Evolutionary conservation across 2,113 vertebrate species (phyloP).

Genomic region (Hirundichthys speculiger): DNA sequence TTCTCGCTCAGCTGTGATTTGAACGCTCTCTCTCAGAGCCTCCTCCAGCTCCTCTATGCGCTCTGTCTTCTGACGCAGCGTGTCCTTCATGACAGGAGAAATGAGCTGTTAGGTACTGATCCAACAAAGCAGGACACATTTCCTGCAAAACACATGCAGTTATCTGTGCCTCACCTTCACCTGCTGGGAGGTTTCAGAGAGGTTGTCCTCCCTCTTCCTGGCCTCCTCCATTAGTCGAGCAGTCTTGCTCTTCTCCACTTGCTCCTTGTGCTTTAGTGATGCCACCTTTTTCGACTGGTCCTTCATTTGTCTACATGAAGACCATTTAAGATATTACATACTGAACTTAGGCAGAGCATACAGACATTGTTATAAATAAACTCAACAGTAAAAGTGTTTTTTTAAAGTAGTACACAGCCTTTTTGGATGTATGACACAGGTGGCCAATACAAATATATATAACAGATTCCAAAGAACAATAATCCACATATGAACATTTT

Average conservation of each 20-base stretch:
- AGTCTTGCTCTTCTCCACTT: slow-evolving; percentile 95
- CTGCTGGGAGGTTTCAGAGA: slow-evolving; percentile 92
- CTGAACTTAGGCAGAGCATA: neutral
- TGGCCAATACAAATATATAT: neutral
- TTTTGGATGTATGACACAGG: too few relatives aligned
- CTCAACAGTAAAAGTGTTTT: neutral
- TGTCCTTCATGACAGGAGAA: slow-evolving; percentile 82
- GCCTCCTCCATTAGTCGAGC: slow-evolving; percentile 94
- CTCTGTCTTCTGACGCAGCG: slow-evolving; percentile 92
- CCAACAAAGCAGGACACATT: neutral
- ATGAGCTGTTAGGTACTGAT: neutral
- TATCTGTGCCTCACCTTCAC: slow-evolving; percentile 84
- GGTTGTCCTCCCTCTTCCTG: slow-evolving; percentile 90
- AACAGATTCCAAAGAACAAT: slow-evolving; percentile 1
- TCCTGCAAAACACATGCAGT: neutral
- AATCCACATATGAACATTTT: slow-evolving; percentile 1
- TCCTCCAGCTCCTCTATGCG: slow-evolving; percentile 99
- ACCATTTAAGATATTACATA: neutral
- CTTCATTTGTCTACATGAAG: slow-evolving; percentile 89
- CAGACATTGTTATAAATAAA: neutral
- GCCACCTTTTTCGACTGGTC: slow-evolving; percentile 97
- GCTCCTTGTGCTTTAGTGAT: slow-evolving; percentile 96
- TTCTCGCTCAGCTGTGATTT: slow-evolving; percentile 98
- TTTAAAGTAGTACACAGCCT: too few relatives aligned
- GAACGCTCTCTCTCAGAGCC: slow-evolving; percentile 97